phyloP scores from a whole-genome alignment of 2,797 vertebrate genomes.

The Pseudochirops corinnae region DNA sequence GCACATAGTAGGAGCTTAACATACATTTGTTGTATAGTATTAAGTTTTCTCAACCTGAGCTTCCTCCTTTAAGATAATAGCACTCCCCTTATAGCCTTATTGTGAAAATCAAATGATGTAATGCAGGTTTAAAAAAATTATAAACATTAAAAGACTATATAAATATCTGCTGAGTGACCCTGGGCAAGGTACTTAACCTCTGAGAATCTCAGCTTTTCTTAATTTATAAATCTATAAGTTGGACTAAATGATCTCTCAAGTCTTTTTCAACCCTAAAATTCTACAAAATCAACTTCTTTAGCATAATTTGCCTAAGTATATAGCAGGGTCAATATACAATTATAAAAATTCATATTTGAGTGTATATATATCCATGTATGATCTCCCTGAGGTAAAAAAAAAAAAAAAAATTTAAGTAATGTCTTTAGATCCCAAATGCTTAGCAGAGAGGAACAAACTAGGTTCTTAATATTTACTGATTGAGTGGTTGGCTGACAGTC shows the following conservation, averaged over 20 bases:
- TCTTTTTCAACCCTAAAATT: not conserved
- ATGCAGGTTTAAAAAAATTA: not conserved
- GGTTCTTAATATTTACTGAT: not conserved
- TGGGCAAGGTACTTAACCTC: not conserved
- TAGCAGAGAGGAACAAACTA: not conserved
- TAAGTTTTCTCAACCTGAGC: not conserved
- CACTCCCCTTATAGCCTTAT: not conserved
- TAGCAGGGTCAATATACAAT: not conserved
- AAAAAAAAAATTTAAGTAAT: not conserved
- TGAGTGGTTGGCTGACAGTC: not conserved
- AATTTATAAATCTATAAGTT: not conserved
- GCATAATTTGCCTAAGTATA: not conserved
- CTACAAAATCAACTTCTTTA: not conserved
- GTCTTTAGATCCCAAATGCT: not conserved
- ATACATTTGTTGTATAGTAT: not conserved
- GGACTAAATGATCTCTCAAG: not conserved
- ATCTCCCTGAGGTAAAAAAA: not conserved
- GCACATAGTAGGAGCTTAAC: not conserved
- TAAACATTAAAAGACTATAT: not conserved
- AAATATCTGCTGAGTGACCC: not conserved
- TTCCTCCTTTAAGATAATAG: not conserved
- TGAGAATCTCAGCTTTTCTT: not conserved
- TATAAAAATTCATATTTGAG: not conserved
- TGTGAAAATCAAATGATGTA: not conserved
- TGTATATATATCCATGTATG: not conserved